phyloP scores from a whole-genome alignment of 2,888 invertebrate species.

The Tholera decimalis region DNA sequence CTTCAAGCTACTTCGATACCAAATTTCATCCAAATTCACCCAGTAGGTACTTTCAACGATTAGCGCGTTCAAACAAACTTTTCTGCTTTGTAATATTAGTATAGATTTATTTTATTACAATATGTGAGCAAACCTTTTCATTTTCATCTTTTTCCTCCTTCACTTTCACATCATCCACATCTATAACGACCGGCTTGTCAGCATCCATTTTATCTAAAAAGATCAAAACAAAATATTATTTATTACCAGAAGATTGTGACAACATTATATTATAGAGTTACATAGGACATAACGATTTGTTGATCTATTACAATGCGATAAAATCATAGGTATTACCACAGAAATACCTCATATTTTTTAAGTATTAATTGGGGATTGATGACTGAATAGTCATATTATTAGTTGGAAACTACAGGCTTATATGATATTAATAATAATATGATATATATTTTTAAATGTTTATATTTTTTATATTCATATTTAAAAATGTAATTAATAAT shows the following conservation, averaged over 20 bases:
- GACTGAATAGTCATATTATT: no score
- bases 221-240: neutral
- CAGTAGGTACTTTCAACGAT: no score
- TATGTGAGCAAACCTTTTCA: conserved; percentile 80
- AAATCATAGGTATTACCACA: neutral
- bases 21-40: no score
- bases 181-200: conserved; percentile 86
- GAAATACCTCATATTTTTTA: neutral
- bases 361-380: neutral
- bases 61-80: no score
- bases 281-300: neutral
- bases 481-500: no score
- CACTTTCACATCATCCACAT: conserved; percentile 85
- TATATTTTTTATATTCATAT: no score
- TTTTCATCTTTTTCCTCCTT: conserved; percentile 85
- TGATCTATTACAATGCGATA: neutral
- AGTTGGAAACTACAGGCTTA: no score
- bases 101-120: neutral
- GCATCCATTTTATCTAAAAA: conserved; percentile 78
- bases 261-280: neutral
- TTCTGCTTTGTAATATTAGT: no score
- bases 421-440: no score
- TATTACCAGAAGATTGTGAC: neutral
- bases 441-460: no score
- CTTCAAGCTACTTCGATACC: no score